Conservation (phyloP, 35 echinoderm and acorn worm genomes). For the Apostichopus japonicus region DNA sequence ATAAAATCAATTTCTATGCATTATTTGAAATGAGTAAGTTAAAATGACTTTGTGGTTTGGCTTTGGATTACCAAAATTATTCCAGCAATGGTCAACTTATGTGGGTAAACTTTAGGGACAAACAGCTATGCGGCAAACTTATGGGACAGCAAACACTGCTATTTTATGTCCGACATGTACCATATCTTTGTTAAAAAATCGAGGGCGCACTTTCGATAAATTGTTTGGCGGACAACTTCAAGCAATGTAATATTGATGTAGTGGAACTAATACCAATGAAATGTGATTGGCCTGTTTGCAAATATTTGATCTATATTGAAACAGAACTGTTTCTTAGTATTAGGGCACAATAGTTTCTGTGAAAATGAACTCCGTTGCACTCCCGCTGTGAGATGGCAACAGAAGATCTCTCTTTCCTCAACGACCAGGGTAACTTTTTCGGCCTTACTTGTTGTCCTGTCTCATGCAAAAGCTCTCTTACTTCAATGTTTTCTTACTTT, state of each 20-base stretch:
- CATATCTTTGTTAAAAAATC: not conserved
- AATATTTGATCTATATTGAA: no score
- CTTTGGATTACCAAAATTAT: no score
- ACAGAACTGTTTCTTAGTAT: no score
- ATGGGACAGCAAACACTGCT: no score
- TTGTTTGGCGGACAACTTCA: conserved; percentile 17
- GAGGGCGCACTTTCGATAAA: not conserved
- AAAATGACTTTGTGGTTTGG: no score
- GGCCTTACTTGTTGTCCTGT: not conserved
- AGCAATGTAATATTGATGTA: not conserved
- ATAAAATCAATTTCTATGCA: no score
- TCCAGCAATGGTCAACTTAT: no score
- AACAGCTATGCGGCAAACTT: no score
- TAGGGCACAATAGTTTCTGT: no score
- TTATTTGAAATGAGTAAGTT: no score
- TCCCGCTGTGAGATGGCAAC: not conserved
- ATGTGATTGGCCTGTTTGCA: not conserved
- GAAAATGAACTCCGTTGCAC: not conserved
- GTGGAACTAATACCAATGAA: not conserved
- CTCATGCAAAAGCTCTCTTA: not conserved
- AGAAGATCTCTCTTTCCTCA: conserved; percentile 2
- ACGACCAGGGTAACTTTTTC: not conserved
- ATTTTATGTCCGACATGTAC: no score
- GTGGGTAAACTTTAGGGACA: no score
- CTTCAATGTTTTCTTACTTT: not conserved